Evolutionary conservation across 2,113 vertebrate genomes (phyloP).

Genomic region (Phyllostomus hastatus): DNA sequence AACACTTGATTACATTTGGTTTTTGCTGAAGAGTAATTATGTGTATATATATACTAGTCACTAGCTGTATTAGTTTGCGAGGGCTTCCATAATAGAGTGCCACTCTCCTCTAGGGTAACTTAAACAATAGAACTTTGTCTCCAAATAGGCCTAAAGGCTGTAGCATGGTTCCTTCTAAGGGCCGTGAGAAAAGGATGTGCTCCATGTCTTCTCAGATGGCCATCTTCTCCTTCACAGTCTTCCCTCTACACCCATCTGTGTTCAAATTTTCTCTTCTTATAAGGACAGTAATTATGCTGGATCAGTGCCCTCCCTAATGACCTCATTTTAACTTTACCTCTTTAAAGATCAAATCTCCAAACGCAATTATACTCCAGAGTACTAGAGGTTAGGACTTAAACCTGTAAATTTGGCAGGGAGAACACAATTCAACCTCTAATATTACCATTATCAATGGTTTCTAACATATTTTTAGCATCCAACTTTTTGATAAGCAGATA

Average conservation of each 20-base stretch:
- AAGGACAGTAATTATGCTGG: background rate
- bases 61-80: background rate
- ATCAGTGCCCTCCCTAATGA: background rate
- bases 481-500: background rate
- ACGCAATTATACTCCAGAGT: background rate
- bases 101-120: background rate
- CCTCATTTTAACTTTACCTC: background rate
- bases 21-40: background rate
- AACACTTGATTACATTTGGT: background rate
- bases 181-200: background rate
- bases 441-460: background rate
- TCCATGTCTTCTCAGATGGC: background rate
- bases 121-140: background rate
- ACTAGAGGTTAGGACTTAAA: background rate
- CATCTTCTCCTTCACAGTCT: background rate
- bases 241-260: background rate
- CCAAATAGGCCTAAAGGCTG: background rate
- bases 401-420: background rate
- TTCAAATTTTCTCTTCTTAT: background rate
- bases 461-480: background rate
- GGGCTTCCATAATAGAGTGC: background rate
- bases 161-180: background rate
- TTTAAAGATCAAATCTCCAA: background rate
- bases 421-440: background rate
- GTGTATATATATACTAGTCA: background rate